These are phyloP conservation scores for Nerophis ophidion DNA, from an alignment of 2,113 vertebrate genomes.

Conservation along the genomic window DNA sequence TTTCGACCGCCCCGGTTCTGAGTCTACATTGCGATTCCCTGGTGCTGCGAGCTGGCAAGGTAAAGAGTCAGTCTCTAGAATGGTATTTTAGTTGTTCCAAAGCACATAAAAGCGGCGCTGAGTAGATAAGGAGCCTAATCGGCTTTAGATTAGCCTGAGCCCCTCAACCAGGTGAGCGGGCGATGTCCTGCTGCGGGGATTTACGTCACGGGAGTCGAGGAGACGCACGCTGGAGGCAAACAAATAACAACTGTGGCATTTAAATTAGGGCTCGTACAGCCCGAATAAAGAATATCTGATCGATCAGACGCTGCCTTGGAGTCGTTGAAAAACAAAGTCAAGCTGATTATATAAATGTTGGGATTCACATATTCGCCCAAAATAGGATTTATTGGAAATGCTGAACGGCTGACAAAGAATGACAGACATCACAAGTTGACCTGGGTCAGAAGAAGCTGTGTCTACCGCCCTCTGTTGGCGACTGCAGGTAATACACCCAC, in stretches of 20 bases:
- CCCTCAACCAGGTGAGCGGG: slow-evolving; percentile 57
- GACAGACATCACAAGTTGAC: too few species aligned
- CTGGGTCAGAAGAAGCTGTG: not conserved
- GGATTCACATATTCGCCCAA: too few species aligned
- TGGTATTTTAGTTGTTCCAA: slow-evolving; percentile 63
- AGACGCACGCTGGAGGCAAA: slow-evolving; percentile 10
- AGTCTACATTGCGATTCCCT: not conserved
- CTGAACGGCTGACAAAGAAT: too few species aligned
- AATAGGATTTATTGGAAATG: too few species aligned
- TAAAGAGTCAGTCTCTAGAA: slow-evolving; percentile 47
- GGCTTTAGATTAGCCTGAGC: slow-evolving; percentile 65
- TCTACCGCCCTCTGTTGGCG: slow-evolving; percentile 53
- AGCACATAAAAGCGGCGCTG: slow-evolving; percentile 67
- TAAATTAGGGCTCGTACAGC: too few species aligned
- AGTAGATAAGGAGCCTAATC: slow-evolving; percentile 72
- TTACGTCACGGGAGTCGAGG: slow-evolving; percentile 21
- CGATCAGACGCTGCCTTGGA: too few species aligned
- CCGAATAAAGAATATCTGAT: too few species aligned
- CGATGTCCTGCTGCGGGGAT: slow-evolving; percentile 37
- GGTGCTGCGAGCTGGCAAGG: slow-evolving; percentile 14
- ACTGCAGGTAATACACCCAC: slow-evolving; percentile 17
- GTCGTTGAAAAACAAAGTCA: too few species aligned
- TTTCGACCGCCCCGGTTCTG: too few species aligned
- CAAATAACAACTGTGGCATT: slow-evolving; percentile 16
- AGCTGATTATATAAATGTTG: too few species aligned